phyloP scores from a whole-genome alignment of 2,113 vertebrate species.

The Phylloscopus trochiloides region DNA sequence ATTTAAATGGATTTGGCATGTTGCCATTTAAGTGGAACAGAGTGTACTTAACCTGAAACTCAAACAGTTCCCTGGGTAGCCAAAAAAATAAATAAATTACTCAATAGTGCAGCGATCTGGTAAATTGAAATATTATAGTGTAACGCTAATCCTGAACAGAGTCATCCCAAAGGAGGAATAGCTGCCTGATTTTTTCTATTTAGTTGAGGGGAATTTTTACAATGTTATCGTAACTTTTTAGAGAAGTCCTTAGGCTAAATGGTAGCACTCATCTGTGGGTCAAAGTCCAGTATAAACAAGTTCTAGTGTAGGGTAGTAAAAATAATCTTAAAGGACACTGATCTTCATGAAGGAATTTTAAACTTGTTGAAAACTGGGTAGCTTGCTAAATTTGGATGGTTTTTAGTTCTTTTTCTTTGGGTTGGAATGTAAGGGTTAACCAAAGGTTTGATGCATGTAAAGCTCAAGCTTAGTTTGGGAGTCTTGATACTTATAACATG shows the following conservation, averaged over 20 bases:
- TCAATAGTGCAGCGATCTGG: not conserved
- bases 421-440: not conserved
- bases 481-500: not conserved
- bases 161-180: not conserved
- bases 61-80: not conserved
- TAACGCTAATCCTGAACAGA: not conserved
- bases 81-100: constrained; percentile 19
- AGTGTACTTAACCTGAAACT: constrained; percentile 42
- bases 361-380: not conserved
- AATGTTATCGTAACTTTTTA: not conserved
- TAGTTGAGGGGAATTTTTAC: not conserved
- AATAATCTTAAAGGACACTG: not conserved
- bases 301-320: not conserved
- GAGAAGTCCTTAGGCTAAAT: not conserved
- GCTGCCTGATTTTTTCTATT: not conserved
- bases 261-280: not conserved
- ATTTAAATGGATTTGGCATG: constrained; percentile 34
- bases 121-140: not conserved
- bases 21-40: constrained; percentile 35
- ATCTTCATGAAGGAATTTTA: not conserved
- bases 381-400: accelerated
- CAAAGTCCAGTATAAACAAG: not conserved
- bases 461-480: not conserved
- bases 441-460: not conserved
- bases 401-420: not conserved